Evolutionary conservation across 2,888 invertebrate species (phyloP), one percentile per base, ranked within the genome.

Genomic region (Mechanitis mazaeus): DNA sequence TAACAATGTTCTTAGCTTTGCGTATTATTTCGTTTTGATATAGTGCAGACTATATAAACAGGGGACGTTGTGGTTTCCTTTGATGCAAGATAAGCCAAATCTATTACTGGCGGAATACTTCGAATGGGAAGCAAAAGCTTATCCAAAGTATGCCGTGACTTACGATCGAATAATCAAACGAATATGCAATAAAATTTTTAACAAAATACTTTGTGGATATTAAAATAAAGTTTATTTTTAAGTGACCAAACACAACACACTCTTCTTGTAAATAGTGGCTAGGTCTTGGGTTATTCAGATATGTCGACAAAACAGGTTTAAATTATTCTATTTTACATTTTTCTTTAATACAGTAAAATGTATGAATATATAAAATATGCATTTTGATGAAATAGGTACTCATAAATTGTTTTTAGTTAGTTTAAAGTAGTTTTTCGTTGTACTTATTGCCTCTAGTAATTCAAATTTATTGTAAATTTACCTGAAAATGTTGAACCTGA

Each of bases 11-110:
- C 20, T 20, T 20, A 20, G 20, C 20, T 20, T 20, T 20, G 20
- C 1, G 6, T 35, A 35, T 35, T 35, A 6, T 6, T 35, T 35
- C 4, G 35, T 35, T 35, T 3, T 57, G 57, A 57, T 50, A 38
- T 33, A 59, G 58, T 45, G 54, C 33, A 59, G 54, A 33, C 54
- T 45, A 59, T 54, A 59, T 45, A 59, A 54, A 59, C 58, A 33
- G 42, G 65, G 68, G 47, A 50, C 31, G 31, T 67, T 67, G 68
- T 67, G 73, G 78, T 71, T 71, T 68, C 71, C 76, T 77, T 73
- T 73, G 72, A 78, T 74, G 71, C 67, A 63, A 75, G 80, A 78
- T 80, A 74, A 72, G 71, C 69, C 57, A 63, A 76, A 79, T 77
- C 71, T 77, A 78, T 75, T 72, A 74, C 68, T 60, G 61, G 56